These are phyloP conservation scores for Myotis vivesi DNA, from an alignment of 2,797 vertebrate genomes.

Conservation along the genomic window DNA sequence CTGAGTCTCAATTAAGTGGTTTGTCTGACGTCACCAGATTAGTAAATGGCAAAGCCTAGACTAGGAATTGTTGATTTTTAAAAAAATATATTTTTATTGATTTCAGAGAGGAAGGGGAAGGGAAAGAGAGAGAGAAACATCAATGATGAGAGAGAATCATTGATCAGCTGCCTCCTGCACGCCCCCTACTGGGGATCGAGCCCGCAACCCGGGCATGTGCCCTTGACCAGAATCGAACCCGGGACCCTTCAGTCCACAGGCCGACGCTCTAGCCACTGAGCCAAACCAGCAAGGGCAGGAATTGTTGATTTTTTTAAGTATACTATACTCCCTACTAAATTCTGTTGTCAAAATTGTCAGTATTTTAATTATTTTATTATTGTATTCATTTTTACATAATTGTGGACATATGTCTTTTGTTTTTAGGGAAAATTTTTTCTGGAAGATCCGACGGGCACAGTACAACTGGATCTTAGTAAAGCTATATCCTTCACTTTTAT, in stretches of 20 bases:
- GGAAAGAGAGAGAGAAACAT: no score
- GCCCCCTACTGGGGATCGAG: no score
- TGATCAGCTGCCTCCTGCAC: no score
- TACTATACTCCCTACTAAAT: neutral
- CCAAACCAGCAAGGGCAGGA: no score
- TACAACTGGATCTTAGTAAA: slow-evolving; percentile 94
- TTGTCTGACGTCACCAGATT: neutral
- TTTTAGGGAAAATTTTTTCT: slow-evolving; percentile 95
- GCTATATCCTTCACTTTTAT: slow-evolving; percentile 94
- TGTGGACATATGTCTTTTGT: slow-evolving; percentile 37
- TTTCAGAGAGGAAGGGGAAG: no score
- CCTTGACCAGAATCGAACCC: no score
- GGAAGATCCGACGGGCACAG: slow-evolving; percentile 94
- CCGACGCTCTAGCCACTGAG: no score
- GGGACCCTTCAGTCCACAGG: no score
- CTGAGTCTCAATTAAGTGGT: neutral
- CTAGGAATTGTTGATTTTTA: neutral
- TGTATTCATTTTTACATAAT: slow-evolving; percentile 35
- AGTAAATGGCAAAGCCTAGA: neutral
- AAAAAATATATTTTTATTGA: neutral
- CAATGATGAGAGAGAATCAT: no score
- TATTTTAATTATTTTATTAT: slow-evolving; percentile 34
- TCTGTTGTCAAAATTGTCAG: slow-evolving; percentile 7
- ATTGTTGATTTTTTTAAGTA: neutral
- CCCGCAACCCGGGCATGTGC: no score